phyloP scores from a whole-genome alignment of 1,140 invertebrate species.

The Frieseomelitta varia region DNA sequence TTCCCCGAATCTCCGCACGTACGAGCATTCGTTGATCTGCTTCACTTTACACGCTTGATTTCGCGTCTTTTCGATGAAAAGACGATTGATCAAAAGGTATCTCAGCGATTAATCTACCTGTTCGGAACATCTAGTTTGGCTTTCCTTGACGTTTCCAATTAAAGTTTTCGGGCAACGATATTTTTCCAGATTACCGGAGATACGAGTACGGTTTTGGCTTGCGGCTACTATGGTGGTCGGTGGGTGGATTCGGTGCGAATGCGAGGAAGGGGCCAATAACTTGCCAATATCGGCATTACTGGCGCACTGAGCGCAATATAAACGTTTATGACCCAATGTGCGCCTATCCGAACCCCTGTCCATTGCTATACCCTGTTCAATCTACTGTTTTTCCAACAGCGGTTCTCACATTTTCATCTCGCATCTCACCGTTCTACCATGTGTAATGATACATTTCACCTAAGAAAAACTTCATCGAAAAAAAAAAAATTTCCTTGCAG shows the following conservation, averaged over 20 bases:
- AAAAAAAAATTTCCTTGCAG: no score
- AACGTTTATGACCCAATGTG: slow-evolving; percentile 81
- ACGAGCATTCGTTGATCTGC: background rate
- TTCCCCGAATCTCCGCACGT: background rate
- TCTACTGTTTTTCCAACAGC: slow-evolving; percentile 71
- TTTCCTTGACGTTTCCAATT: slow-evolving; percentile 73
- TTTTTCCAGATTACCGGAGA: slow-evolving; percentile 69
- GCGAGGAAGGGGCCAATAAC: slow-evolving; percentile 77
- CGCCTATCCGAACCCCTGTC: slow-evolving; percentile 64
- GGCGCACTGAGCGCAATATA: slow-evolving; percentile 80
- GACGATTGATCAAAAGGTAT: slow-evolving; percentile 25
- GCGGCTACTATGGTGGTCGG: slow-evolving; percentile 51
- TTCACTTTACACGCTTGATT: background rate
- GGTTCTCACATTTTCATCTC: slow-evolving; percentile 63
- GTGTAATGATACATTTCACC: background rate
- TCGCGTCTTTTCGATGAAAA: background rate
- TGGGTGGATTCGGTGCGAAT: slow-evolving; percentile 20
- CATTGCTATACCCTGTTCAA: slow-evolving; percentile 57
- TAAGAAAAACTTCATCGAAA: background rate
- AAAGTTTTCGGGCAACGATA: slow-evolving; percentile 68
- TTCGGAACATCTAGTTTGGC: slow-evolving; percentile 48
- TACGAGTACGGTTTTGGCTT: slow-evolving; percentile 33
- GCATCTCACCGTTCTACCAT: background rate
- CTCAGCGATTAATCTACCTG: slow-evolving; percentile 41
- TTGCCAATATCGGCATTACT: slow-evolving; percentile 81